Evolutionary conservation across 2,113 vertebrate species (phyloP).

Genomic region (Cyphotilapia sp.): DNA sequence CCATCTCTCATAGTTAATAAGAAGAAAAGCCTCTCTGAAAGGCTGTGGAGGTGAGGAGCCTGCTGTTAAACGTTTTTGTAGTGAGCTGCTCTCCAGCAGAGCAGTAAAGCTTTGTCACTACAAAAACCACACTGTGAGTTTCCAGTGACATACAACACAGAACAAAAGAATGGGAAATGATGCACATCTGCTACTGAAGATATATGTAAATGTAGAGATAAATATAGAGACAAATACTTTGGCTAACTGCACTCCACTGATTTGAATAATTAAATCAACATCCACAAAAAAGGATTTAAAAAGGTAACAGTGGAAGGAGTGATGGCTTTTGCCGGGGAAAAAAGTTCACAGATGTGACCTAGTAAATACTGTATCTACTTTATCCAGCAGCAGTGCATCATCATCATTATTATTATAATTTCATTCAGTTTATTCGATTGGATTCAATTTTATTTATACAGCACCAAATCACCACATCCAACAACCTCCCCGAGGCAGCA

Average conservation of each 20-base stretch:
- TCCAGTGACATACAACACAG: neutral
- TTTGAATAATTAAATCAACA: neutral
- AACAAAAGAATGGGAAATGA: neutral
- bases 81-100: neutral
- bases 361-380: neutral
- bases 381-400: neutral
- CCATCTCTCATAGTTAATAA: conserved; percentile 21
- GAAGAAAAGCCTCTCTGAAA: conserved; percentile 2
- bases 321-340: neutral
- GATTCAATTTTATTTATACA: neutral
- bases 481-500: neutral
- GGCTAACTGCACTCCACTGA: neutral
- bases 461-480: neutral
- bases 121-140: neutral
- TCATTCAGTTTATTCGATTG: neutral
- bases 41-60: neutral
- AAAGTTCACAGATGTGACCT: neutral
- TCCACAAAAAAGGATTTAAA: neutral
- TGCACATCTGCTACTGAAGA: neutral
- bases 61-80: conserved; percentile 1
- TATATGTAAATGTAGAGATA: neutral
- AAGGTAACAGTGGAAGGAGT: neutral
- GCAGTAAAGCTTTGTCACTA: neutral
- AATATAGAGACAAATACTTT: neutral
- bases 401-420: neutral